phyloP scores from a whole-genome alignment of 2,888 invertebrate species.

The Drosophila putrida region DNA sequence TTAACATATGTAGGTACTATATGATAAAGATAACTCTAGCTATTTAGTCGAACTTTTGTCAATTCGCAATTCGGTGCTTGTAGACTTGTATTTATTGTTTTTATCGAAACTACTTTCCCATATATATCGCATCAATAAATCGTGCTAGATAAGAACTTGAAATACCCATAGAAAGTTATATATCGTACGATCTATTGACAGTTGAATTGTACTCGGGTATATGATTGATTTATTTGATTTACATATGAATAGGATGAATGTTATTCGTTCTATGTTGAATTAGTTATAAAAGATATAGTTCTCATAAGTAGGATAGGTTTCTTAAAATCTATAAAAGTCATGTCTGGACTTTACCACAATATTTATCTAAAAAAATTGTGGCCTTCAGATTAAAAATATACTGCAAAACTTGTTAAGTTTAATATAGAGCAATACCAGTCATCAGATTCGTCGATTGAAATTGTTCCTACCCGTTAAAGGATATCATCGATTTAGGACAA shows the following conservation, averaged over 20 bases:
- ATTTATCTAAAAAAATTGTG: neutral
- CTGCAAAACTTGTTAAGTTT: neutral
- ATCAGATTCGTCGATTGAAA: too few species aligned
- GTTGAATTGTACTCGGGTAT: neutral
- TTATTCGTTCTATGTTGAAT: too few species aligned
- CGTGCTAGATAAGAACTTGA: neutral
- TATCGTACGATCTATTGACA: constrained; percentile 6
- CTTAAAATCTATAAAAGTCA: neutral
- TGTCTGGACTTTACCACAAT: neutral
- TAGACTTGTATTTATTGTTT: neutral
- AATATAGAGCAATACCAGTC: neutral
- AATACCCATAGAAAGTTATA: neutral
- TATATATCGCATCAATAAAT: constrained; percentile 4
- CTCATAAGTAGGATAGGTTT: too few species aligned
- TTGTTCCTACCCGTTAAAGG: too few species aligned
- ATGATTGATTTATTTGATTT: neutral
- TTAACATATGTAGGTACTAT: neutral
- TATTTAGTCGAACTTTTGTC: constrained; percentile 3
- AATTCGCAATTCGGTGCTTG: neutral
- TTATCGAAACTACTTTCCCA: constrained; percentile 6
- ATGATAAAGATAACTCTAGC: neutral
- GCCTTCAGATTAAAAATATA: neutral
- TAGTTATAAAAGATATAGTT: too few species aligned
- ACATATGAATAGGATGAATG: too few species aligned
- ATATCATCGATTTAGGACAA: too few species aligned